A percentile compares a stretch with the other conserved stretches of the same genome.
These are phyloP conservation scores for Dipodomys stephensi DNA, from an alignment of 2,113 vertebrate species.

Conservation along the genomic window DNA sequence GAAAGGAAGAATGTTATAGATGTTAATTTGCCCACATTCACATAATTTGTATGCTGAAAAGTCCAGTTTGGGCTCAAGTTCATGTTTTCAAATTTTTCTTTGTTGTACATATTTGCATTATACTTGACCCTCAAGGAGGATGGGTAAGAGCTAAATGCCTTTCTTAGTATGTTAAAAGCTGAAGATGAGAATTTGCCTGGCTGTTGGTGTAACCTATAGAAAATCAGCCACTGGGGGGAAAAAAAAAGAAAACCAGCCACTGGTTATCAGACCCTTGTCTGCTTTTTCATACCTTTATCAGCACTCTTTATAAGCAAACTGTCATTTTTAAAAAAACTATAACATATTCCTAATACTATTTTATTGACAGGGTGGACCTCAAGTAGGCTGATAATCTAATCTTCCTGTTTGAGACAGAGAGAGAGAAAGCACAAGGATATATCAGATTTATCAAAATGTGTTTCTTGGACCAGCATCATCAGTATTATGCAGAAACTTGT, in stretches of 20 bases:
- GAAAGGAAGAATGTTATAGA: constrained; percentile 3
- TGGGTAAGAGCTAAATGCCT: neutral
- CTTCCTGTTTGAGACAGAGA: neutral
- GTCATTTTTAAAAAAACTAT: neutral
- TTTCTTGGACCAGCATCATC: neutral
- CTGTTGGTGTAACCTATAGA: neutral
- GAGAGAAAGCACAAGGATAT: neutral
- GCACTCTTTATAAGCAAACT: neutral
- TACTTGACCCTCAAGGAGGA: neutral
- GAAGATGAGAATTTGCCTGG: neutral
- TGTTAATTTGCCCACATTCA: constrained; percentile 4
- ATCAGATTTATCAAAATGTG: neutral
- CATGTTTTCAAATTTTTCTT: constrained; percentile 8
- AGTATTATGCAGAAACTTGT: neutral
- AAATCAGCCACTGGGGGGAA: neutral
- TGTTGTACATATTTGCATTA: constrained; percentile 29
- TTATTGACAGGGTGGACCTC: neutral
- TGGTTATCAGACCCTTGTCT: neutral
- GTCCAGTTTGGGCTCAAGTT: neutral
- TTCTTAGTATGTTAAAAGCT: neutral
- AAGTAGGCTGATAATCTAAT: neutral
- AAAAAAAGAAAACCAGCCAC: neutral
- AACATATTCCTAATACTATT: neutral
- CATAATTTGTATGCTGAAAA: neutral
- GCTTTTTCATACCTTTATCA: neutral